These are phyloP conservation scores for Tetragnatha montana DNA, from an alignment of 2,888 invertebrate genomes.

Conservation along the genomic window DNA sequence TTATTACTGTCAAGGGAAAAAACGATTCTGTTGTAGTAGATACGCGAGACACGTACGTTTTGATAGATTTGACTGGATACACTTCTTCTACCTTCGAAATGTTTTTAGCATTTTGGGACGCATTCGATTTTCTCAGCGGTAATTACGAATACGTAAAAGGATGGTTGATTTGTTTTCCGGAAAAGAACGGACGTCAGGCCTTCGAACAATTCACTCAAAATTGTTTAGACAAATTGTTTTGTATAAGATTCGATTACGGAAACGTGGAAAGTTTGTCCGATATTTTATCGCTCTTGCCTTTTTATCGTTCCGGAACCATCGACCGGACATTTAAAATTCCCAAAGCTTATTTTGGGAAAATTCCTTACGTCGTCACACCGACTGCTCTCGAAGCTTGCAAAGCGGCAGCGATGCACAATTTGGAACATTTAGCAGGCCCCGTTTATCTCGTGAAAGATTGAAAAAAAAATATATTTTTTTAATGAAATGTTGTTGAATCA, in stretches of 20 bases:
- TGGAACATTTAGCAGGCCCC: conserved; percentile 11
- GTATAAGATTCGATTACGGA: neutral
- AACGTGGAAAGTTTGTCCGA: neutral
- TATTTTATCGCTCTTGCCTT: neutral
- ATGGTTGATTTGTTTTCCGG: conserved; percentile 20
- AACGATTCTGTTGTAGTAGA: neutral
- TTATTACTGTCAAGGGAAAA: neutral
- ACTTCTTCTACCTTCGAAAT: neutral
- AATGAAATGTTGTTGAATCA: no score
- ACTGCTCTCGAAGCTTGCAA: neutral
- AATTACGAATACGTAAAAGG: neutral
- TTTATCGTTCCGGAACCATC: conserved; percentile 25
- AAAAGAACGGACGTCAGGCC: neutral
- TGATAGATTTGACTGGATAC: neutral
- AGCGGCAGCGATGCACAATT: conserved; percentile 24
- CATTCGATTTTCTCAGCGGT: neutral
- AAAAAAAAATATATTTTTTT: neutral
- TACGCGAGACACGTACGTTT: neutral
- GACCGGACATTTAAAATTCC: neutral
- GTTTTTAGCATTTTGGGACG: conserved; percentile 10
- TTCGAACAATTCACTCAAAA: conserved; percentile 30
- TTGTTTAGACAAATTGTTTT: conserved; percentile 23
- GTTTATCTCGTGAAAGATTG: conserved; percentile 16
- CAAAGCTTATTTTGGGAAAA: neutral
- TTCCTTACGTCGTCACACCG: neutral